Percentiles rank a stretch among this genome's conserved stretches.
phyloP scores from a whole-genome alignment of 2,113 vertebrate species.

The Xyrauchen texanus region DNA sequence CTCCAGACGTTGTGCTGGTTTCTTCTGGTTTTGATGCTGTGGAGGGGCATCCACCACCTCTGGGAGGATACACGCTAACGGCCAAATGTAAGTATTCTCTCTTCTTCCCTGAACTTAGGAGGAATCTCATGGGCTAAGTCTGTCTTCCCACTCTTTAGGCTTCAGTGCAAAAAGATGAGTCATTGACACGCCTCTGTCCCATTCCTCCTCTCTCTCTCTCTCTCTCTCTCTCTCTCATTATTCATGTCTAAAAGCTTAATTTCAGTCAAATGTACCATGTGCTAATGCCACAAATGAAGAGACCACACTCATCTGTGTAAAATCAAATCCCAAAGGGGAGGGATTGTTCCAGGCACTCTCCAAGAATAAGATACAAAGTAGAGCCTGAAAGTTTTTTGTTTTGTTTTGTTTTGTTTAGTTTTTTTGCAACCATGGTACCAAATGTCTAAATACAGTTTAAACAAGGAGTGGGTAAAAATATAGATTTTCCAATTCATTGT shows the following conservation, averaged over 20 bases:
- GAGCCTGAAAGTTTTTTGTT: no score
- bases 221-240: constrained; percentile 35
- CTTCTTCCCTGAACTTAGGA: constrained; percentile 3
- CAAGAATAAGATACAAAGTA: no score
- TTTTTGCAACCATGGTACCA: no score
- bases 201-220: background rate
- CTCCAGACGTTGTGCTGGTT: constrained; percentile 92
- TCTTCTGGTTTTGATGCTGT: constrained; percentile 94
- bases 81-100: constrained; percentile 86
- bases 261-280: constrained; percentile 26
- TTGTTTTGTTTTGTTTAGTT: no score
- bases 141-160: background rate
- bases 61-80: constrained; percentile 91
- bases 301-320: constrained; percentile 15
- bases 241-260: constrained; percentile 36
- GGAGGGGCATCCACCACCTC: constrained; percentile 89
- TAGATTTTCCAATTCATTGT: no score
- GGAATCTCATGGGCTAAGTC: constrained; percentile 1
- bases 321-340: background rate
- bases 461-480: no score
- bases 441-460: no score
- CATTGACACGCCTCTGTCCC: constrained; percentile 20
- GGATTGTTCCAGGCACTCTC: background rate
- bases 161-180: constrained; percentile 29
- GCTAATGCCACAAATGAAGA: constrained; percentile 38